These are phyloP conservation scores for Drosophila testacea DNA, from an alignment of 2,888 invertebrate species.

Conservation along the genomic window DNA sequence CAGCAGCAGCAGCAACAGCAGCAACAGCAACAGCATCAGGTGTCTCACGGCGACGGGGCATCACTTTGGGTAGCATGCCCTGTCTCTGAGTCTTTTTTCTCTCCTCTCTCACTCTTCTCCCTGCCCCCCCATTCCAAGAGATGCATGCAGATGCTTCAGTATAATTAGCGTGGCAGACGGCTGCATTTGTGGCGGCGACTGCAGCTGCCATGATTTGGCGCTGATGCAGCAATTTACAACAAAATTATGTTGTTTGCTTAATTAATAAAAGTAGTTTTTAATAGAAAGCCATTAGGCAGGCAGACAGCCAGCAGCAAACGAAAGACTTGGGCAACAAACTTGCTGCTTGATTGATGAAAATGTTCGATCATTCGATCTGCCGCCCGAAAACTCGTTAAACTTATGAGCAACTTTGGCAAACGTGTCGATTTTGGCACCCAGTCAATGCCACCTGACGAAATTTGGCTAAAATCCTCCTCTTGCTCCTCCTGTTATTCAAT, in stretches of 20 bases:
- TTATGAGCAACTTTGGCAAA: conserved; percentile 31
- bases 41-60: conserved; percentile 43
- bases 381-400: conserved; percentile 35
- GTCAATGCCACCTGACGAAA: conserved; percentile 9
- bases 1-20: conserved; percentile 34
- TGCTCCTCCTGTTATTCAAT: neutral
- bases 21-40: conserved; percentile 42
- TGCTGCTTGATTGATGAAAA: conserved; percentile 48
- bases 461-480: neutral
- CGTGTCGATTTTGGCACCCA: conserved; percentile 24
- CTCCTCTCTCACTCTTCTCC: neutral
- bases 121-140: conserved; percentile 3
- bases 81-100: conserved; percentile 6
- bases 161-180: conserved; percentile 70
- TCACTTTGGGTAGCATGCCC: conserved; percentile 48
- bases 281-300: conserved; percentile 68
- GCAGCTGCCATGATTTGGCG: conserved; percentile 77
- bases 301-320: conserved; percentile 31
- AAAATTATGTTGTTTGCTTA: conserved; percentile 80
- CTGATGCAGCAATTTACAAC: conserved; percentile 77
- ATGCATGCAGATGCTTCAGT: conserved; percentile 48
- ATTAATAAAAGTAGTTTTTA: conserved; percentile 81
- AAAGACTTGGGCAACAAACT: conserved; percentile 63
- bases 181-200: conserved; percentile 28
- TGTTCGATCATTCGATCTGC: conserved; percentile 24